Percentiles rank a stretch among this genome's conserved stretches.
phyloP scores from a whole-genome alignment of 2,888 invertebrate species.

The Pristionchus maxplancki region DNA sequence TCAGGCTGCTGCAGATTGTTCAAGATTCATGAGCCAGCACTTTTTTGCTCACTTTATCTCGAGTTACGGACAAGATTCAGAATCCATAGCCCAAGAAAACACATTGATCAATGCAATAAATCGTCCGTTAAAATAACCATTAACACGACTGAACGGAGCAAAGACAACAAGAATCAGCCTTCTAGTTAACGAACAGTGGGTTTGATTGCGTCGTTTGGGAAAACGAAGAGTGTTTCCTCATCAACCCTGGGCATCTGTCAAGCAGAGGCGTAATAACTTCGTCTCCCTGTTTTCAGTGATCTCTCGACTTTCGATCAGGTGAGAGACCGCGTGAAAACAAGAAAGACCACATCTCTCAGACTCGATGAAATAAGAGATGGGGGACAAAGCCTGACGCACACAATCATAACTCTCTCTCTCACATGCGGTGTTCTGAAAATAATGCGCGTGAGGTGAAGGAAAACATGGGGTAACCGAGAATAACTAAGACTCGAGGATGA shows the following conservation, averaged over 20 bases:
- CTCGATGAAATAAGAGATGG: background rate
- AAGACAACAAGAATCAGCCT: background rate
- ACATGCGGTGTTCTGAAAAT: background rate
- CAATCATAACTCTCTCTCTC: background rate
- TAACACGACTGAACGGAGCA: background rate
- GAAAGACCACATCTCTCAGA: background rate
- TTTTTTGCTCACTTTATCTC: background rate
- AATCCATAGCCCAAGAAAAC: too few species aligned
- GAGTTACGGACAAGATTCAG: background rate
- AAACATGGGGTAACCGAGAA: background rate
- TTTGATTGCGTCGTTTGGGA: background rate
- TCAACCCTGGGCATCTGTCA: too few species aligned
- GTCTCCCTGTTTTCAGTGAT: background rate
- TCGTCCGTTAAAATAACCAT: too few species aligned
- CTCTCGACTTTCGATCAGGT: background rate
- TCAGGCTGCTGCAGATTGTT: background rate
- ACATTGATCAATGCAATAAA: too few species aligned
- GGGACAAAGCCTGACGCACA: slow-evolving; percentile 4
- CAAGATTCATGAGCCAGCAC: background rate
- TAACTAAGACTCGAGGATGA: background rate
- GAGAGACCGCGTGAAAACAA: background rate
- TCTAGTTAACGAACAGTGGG: too few species aligned
- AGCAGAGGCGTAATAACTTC: background rate
- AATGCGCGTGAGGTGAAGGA: background rate
- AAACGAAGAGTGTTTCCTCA: background rate